Evolutionary conservation across 2,113 vertebrate species (phyloP), one percentile per base, ranked within the genome.

Genomic region (Atlantisia rogersi): DNA sequence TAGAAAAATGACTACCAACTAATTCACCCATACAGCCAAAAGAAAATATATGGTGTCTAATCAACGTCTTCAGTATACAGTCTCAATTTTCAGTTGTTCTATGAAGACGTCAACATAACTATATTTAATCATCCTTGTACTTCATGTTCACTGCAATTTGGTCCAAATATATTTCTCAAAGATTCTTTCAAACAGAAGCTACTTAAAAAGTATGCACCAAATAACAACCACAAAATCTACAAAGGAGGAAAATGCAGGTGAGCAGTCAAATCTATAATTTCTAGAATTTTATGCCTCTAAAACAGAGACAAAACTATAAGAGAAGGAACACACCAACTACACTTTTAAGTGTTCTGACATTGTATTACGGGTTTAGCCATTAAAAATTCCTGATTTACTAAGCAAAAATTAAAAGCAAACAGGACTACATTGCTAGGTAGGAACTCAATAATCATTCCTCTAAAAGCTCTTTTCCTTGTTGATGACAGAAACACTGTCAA

Each of bases 191-290:
- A 95, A 73, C 42, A 69, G 35, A 53, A 95, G 14, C 73, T 92
- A 80, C 70, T 90, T 90, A 48, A 87, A 93, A 94, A 62, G 11
- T 63, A 48, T 67, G 21, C 37, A 82, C 55, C 18, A 92, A 82
- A 92, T 70, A 94, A 75, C 15, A 94, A 14, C 31, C 39, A 79
- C 15, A 91, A 35, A 90, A 52, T 79, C 69, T 88, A 48, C 59
- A 95, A 94, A 95, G 58, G 50, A 62, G 46, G 15, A 94, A 80
- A 87, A 92, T 40, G 21, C 44, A 92, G 25, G 44, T 90, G 63
- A 85, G 17, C 31, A 91, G 75, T 92, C 86, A 96, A 80, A 95
- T 71, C n/a, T 56, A 37, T 46, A 50, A 55, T 75, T 82, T 95
- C 87, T 69, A 76, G 35, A 44, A 81, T 92, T 90, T 96, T 86